These are phyloP conservation scores for Tillus elongatus DNA, from an alignment of 2,888 invertebrate genomes.

Conservation along the genomic window DNA sequence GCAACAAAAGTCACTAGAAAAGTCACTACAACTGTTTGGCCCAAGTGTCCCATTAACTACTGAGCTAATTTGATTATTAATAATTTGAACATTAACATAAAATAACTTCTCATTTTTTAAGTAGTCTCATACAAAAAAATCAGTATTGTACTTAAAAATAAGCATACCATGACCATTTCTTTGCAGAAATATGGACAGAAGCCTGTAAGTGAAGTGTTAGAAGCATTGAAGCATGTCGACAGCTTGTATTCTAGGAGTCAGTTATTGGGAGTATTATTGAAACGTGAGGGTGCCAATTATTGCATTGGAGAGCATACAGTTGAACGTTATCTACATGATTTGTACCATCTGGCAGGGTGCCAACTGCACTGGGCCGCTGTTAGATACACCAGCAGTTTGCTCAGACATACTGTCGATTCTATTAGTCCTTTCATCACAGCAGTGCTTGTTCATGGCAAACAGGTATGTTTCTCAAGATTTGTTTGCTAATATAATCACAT, in stretches of 20 bases:
- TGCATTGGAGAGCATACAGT: conserved; percentile 56
- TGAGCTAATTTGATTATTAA: too few species aligned
- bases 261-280: conserved; percentile 71
- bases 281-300: conserved; percentile 72
- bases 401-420: conserved; percentile 93
- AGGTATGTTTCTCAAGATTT: conserved; percentile 60
- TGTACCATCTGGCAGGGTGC: conserved; percentile 79
- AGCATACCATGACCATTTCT: too few species aligned
- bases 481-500: too few species aligned
- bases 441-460: conserved; percentile 94
- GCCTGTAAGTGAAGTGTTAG: conserved; percentile 65
- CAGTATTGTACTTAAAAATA: too few species aligned
- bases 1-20: too few species aligned
- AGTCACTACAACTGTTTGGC: too few species aligned
- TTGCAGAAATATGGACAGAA: conserved; percentile 52
- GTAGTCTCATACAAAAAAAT: too few species aligned
- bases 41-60: too few species aligned
- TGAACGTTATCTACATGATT: conserved; percentile 56
- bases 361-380: conserved; percentile 87
- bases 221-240: conserved; percentile 57
- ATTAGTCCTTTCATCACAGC: conserved; percentile 98
- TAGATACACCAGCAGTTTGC: conserved; percentile 86
- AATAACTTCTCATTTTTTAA: too few species aligned
- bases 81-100: too few species aligned
- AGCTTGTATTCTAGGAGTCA: conserved; percentile 75